phyloP scores from a whole-genome alignment of 2,797 vertebrate species.

The Sciurus vulgaris region DNA sequence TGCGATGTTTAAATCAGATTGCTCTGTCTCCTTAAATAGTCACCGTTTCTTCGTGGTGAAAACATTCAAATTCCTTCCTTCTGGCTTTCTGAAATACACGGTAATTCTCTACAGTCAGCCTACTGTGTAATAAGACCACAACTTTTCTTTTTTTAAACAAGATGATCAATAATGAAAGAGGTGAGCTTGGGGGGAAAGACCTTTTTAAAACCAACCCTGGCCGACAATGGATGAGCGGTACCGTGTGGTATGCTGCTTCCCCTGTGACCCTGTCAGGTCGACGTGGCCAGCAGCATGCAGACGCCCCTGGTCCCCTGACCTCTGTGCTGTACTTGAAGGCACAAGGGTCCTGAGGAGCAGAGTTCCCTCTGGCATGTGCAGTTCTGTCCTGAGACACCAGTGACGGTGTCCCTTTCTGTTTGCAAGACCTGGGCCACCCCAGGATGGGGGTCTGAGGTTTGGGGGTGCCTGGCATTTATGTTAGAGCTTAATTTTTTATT shows the following conservation, averaged over 20 bases:
- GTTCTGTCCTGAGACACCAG: neutral
- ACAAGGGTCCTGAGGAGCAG: neutral
- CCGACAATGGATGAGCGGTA: neutral
- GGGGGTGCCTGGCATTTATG: neutral
- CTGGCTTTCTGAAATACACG: neutral
- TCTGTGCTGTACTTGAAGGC: neutral
- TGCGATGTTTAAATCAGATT: neutral
- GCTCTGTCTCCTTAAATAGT: neutral
- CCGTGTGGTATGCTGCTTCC: neutral
- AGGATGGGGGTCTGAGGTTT: neutral
- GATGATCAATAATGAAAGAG: conserved; percentile 21
- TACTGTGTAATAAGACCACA: neutral
- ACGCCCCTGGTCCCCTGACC: neutral
- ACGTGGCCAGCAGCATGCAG: neutral
- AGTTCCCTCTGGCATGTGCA: neutral
- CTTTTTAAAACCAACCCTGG: conserved; percentile 11
- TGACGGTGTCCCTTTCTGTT: conserved; percentile 34
- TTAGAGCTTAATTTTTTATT: conserved; percentile 16
- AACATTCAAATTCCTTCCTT: neutral
- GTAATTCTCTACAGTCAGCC: neutral
- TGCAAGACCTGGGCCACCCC: neutral
- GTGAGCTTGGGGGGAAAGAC: neutral
- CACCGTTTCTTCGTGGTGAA: neutral
- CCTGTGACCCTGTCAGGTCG: neutral
- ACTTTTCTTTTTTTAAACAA: neutral